Evolutionary conservation across 2,797 vertebrate genomes (phyloP), one percentile per base, ranked within the genome.

Genomic region (Lithobates sylvaticus): DNA sequence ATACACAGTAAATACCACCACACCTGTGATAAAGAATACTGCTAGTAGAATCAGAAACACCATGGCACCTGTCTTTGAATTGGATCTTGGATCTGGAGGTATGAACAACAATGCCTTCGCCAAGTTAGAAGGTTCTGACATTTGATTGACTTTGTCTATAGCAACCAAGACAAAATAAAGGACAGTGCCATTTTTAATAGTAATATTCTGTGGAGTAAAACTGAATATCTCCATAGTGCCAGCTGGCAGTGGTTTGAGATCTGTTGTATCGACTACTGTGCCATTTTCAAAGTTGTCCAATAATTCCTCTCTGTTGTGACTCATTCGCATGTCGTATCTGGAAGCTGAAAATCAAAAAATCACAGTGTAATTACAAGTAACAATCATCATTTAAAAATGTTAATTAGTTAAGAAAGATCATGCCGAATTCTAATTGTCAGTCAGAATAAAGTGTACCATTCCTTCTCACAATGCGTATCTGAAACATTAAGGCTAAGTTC

Each of bases 111-210:
- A 87, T 5, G 89, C 90, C 61, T 8, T 89, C 36, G 89, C 92
- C 79, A 92, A 89, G 73, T 92, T 92, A 70, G 91, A 92, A 64
- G 91, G 72, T 84, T 90, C 89, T 16, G 92, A 92, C 27, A 54
- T 89, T 44, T 90, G 88, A 21, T 88, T 77, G 69, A 29, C 74
- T n/a, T 92, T 68, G 78, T 92, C 92, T 78, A 90, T 68, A 84
- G 91, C 86, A 44, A 84, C 85, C 76, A 92, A 13, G 36, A 90
- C 91, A 88, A 92, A 88, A 82, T 88, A 92, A 84, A 92, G 61
- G 79, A 90, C 87, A 0, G 89, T 91, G 58, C 89, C 89, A 36
- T 91, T 92, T 84, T 75, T 72, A 68, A 91, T 89, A 67, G 39
- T 7, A 29, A 88, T 73, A 64, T 69, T 44, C 85, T 90, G 83